Evolutionary conservation across 2,797 vertebrate species (phyloP).

Genomic region (Spondyliosoma cantharus): DNA sequence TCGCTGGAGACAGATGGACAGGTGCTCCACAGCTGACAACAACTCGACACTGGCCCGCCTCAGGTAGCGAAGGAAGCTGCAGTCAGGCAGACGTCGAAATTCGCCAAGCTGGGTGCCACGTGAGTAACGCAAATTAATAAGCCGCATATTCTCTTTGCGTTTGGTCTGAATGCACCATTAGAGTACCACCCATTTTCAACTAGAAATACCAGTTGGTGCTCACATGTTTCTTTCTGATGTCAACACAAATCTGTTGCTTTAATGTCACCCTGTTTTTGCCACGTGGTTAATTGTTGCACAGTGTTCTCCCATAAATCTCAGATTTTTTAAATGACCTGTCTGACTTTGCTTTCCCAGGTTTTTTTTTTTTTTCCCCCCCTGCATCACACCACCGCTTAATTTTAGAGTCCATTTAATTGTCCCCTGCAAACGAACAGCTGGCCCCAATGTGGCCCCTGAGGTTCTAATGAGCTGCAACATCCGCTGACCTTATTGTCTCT

Average conservation of each 20-base stretch:
- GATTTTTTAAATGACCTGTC: background rate
- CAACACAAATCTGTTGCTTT: background rate
- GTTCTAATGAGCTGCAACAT: constrained; percentile 8
- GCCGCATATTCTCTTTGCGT: no score
- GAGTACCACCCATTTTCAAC: no score
- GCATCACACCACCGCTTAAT: background rate
- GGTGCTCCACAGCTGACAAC: no score
- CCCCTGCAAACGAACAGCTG: constrained; percentile 12
- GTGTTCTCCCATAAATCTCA: background rate
- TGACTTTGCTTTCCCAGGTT: constrained; percentile 14
- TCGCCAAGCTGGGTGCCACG: no score
- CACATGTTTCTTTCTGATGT: background rate
- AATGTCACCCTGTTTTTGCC: background rate
- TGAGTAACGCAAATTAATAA: no score
- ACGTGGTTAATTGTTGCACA: background rate
- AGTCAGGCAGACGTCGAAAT: no score
- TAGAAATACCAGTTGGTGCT: no score
- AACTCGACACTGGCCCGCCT: no score
- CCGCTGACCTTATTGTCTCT: background rate
- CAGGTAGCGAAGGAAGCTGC: no score
- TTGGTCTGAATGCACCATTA: no score
- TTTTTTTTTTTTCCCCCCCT: no score
- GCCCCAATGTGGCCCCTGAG: constrained; percentile 3
- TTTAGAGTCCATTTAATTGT: constrained; percentile 17
- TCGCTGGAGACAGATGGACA: no score